Evolutionary conservation across 2,797 vertebrate genomes (phyloP), one percentile per base, ranked within the genome.

Genomic region (Ciconia nigra): DNA sequence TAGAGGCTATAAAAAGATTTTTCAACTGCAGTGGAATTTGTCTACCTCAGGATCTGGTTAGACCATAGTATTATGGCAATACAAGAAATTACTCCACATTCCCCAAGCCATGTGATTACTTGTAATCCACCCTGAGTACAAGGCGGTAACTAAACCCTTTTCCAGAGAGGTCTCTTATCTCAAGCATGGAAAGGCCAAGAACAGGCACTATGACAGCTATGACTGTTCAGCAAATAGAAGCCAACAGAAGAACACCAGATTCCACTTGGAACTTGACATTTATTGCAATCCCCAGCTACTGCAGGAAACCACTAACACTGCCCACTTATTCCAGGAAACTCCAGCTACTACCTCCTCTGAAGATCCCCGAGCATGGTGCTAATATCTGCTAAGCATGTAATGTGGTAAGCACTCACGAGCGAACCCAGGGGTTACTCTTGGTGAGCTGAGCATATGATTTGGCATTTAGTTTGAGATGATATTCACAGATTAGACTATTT

Each of bases 341-440:
- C 29, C 35, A 91, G 41, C 29, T 69, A 31, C n/a, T n/a, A 9
- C 5, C 16, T 78, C 33, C 42, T 57, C 58, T 69, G 35, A 77
- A 70, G 59, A 44, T 52, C 11, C 33, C 8, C 4, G 89, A 90
- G 37, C 49, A 35, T 2, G 3, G 66, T 52, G 42, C 58, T 73
- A 70, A 59, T 22, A 69, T 24, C 46, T 1, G 1, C 86, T 62
- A 70, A 62, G 35, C 24, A 54, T 0, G 0, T 33, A 20, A 39
- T 4, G 7, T 11, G 37, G 13, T 37, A 44, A 24, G 26, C 14
- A 15, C 41, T 62, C 31, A 46, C 0, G 4, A 61, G 19, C 5
- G 7, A 91, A 69, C 21, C 18, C 54, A 79, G 46, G 37, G 9
- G 9, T 31, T 81, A 70, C 17, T 20, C 33, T 7, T 58, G 15